Base-by-base conservation (phyloP, 2,888 invertebrate species). In the Rapana venosa region DNA sequence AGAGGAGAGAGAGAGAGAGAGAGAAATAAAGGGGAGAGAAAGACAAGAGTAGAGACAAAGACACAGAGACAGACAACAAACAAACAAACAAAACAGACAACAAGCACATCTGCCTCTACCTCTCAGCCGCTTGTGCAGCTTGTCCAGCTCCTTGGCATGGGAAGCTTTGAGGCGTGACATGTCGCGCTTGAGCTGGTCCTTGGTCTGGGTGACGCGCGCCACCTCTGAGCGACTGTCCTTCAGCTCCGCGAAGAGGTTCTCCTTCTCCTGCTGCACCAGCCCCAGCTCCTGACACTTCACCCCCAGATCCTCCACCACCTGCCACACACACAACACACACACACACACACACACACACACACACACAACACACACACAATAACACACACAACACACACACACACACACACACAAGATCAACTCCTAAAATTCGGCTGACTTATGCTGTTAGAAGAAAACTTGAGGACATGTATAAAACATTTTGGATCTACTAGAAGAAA, bases 111-210 rank as follows among this genome's bases (percentile, higher is more conserved):
- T 13, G n/a, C n/a, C 47, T 26, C 86, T 90, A 95, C 95, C 93
- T 94, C 94, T 95, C 8, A 94, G 91, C 88, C 94, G 93, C 70
- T 93, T 91, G 77, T 93, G 93, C 35, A 95, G 90, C 90, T 93
- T 93, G 35, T 90, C 91, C 26, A 95, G 90, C n/a, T 95, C 94
- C 87, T 94, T 94, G 74, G 93, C 93, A 56, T 93, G 91, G n/a
- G 92, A 91, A 30, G 90, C 92, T 90, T 93, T 94, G 77, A 93
- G 92, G n/a, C 93, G 92, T 11, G 93, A 92, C 79, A 94, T 89
- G 30, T 93, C 92, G 83, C 93, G 93, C 91, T 93, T 94, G 36
- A 93, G 90, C 36, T 91, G 91, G 85, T 93, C 93, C 88, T 92
- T 93, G 74, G 93, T 93, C 87, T 95, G 93, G 4, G 93, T 91